These are phyloP conservation scores for Rhinichthys klamathensis DNA, from an alignment of 2,113 vertebrate genomes.

Conservation along the genomic window DNA sequence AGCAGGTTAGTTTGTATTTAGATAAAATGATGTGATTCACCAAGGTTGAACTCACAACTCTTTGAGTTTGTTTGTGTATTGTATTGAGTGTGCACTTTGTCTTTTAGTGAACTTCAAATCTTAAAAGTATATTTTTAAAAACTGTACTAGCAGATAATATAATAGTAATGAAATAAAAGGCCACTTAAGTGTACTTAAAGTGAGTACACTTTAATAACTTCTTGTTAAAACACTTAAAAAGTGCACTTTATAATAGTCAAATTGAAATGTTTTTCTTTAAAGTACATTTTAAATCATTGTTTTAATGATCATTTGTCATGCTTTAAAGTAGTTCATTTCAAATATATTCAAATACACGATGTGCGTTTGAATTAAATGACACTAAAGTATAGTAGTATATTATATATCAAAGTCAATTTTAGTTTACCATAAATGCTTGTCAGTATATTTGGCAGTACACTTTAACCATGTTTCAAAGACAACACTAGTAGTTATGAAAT, in stretches of 20 bases:
- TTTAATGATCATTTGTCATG: not conserved
- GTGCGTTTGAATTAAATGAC: not conserved
- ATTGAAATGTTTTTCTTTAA: not conserved
- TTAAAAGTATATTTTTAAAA: not conserved
- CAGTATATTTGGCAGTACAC: no score
- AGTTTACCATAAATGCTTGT: no score
- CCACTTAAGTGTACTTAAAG: not conserved
- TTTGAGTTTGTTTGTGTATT: not conserved
- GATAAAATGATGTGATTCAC: not conserved
- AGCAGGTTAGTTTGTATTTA: not conserved
- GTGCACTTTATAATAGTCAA: no score
- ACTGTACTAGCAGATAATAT: not conserved
- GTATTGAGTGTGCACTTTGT: not conserved
- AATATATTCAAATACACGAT: not conserved
- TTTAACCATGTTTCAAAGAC: no score
- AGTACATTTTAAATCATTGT: not conserved
- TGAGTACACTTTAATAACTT: no score
- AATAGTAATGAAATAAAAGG: not conserved
- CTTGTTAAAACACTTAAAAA: no score
- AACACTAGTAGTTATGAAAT: no score
- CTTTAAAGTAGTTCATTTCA: not conserved
- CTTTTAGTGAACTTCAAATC: not conserved
- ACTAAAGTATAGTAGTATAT: no score
- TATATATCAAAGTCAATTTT: no score
- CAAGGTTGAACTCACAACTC: not conserved